Percentiles rank a stretch among this genome's conserved stretches.
These are phyloP conservation scores for Hydropsyche tenuis DNA, from an alignment of 1,140 invertebrate genomes.

Conservation along the genomic window DNA sequence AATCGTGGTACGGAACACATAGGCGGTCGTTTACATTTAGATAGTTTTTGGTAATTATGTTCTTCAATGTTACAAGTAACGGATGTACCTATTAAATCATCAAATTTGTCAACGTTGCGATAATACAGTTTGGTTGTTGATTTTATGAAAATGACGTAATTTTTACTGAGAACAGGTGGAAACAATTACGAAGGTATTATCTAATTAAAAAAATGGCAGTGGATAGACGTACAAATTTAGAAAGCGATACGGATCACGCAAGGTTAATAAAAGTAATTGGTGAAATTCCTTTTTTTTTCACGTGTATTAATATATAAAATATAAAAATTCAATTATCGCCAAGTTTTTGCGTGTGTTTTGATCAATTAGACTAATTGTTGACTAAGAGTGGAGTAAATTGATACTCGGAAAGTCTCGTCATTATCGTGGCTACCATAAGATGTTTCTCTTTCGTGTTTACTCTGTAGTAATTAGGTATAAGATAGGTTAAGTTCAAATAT, in stretches of 20 bases:
- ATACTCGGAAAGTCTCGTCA: constrained; percentile 19
- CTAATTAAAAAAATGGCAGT: not conserved
- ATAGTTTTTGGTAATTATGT: too few relatives aligned
- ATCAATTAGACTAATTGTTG: constrained; percentile 26
- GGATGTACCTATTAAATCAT: too few relatives aligned
- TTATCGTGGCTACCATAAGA: constrained; percentile 14
- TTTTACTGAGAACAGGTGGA: constrained; percentile 11
- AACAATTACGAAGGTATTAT: not conserved
- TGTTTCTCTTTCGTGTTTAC: constrained; percentile 36
- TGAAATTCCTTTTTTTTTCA: not conserved
- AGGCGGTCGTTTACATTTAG: too few relatives aligned
- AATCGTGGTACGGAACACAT: too few relatives aligned
- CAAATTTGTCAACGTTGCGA: too few relatives aligned
- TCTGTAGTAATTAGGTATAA: constrained; percentile 28
- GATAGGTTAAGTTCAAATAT: constrained; percentile 30
- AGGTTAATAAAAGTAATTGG: constrained; percentile 19
- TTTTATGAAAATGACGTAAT: constrained; percentile 5
- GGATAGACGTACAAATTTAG: constrained; percentile 3
- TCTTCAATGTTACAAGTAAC: too few relatives aligned
- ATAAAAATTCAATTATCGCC: not conserved
- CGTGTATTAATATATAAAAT: not conserved
- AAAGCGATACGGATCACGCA: constrained; percentile 22
- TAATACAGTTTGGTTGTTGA: too few relatives aligned
- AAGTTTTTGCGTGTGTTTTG: constrained; percentile 10
- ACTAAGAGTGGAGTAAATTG: constrained; percentile 28